These are phyloP conservation scores for Siderastrea radians DNA, from an alignment of 92 coral and sea anemone species.

Conservation along the genomic window DNA sequence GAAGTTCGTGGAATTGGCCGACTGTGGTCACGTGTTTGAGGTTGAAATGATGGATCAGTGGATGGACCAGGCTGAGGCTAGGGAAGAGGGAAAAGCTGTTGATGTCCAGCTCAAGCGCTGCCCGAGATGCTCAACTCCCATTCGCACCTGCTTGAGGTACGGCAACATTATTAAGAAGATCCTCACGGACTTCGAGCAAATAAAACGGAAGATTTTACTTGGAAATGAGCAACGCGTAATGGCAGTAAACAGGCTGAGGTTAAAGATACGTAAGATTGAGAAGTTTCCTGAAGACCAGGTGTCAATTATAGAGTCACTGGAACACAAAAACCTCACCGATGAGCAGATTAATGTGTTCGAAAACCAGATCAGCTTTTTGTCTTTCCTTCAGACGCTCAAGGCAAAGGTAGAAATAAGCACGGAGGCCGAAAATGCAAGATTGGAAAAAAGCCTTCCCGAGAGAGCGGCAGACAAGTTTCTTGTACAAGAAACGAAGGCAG, in stretches of 20 bases:
- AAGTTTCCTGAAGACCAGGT: constrained; percentile 44
- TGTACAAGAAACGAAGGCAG: neutral
- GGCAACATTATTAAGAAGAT: constrained; percentile 91
- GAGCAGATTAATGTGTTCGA: constrained; percentile 79
- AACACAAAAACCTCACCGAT: constrained; percentile 42
- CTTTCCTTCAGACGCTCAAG: constrained; percentile 47
- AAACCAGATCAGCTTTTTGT: constrained; percentile 82
- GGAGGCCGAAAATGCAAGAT: neutral
- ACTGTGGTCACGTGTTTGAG: constrained; percentile 92
- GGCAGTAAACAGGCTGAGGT: neutral
- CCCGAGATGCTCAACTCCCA: constrained; percentile 82
- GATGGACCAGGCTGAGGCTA: constrained; percentile 75
- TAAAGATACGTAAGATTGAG: neutral
- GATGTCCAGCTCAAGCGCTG: constrained; percentile 84
- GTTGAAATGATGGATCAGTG: constrained; percentile 80
- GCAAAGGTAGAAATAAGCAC: neutral
- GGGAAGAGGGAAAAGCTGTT: constrained; percentile 42
- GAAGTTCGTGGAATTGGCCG: constrained; percentile 83
- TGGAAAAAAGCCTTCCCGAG: neutral
- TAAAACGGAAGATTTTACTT: constrained; percentile 54
- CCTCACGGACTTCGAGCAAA: constrained; percentile 79
- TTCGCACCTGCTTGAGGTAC: constrained; percentile 88
- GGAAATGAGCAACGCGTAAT: neutral
- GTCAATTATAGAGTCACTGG: constrained; percentile 9
- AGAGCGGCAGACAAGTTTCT: too few species aligned